phyloP scores from a whole-genome alignment of 2,888 invertebrate species.

The Hyles lineata region DNA sequence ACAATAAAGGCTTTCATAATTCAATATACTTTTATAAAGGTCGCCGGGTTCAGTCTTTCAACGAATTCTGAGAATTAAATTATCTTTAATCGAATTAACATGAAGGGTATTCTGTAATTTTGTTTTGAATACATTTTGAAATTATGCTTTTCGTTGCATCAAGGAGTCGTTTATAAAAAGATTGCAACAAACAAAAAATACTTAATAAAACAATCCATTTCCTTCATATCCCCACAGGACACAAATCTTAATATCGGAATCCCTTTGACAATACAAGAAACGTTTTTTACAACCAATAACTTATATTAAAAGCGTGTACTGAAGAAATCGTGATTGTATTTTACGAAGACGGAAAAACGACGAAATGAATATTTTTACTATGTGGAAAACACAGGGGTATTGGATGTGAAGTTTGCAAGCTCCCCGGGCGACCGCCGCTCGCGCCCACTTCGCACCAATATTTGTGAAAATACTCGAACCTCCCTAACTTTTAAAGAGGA shows the following conservation, averaged over 20 bases:
- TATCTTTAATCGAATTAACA: constrained; percentile 12
- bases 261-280: constrained; percentile 3
- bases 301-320: constrained; percentile 24
- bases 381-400: constrained; percentile 62
- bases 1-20: constrained; percentile 20
- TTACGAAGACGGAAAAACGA: constrained; percentile 37
- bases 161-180: not conserved
- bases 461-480: constrained; percentile 66
- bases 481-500: constrained; percentile 65
- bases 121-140: constrained; percentile 1
- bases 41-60: constrained; percentile 11
- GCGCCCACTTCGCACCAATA: constrained; percentile 66
- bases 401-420: constrained; percentile 54
- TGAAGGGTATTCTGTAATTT: not conserved
- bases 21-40: constrained; percentile 4
- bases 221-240: not conserved
- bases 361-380: constrained; percentile 75
- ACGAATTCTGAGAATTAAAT: constrained; percentile 2
- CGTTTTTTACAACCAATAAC: constrained; percentile 12
- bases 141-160: not conserved
- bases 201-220: not conserved
- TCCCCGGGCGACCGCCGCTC: constrained; percentile 52
- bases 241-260: not conserved
- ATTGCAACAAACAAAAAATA: no score
- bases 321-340: constrained; percentile 24